A percentile compares a stretch with the other conserved stretches of the same genome.
These are phyloP conservation scores for Cephalopholis sonnerati DNA, from an alignment of 2,113 vertebrate species.

Conservation along the genomic window DNA sequence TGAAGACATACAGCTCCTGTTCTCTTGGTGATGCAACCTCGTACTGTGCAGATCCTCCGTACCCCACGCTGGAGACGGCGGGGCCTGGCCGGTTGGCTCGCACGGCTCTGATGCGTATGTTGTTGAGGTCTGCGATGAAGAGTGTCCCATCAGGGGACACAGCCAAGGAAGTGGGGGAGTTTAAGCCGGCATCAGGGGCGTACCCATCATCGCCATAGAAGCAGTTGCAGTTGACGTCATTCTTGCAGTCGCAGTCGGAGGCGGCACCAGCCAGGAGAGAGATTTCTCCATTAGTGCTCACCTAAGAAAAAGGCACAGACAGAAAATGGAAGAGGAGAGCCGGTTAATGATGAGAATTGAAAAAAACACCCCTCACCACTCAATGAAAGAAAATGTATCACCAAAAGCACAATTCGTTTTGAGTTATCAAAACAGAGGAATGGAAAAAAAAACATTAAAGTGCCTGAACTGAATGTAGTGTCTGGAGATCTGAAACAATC, in stretches of 20 bases:
- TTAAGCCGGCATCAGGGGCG: slow-evolving; percentile 95
- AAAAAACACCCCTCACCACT: background rate
- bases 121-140: slow-evolving; percentile 97
- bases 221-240: slow-evolving; percentile 99
- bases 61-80: slow-evolving; percentile 74
- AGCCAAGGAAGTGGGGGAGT: slow-evolving; percentile 95
- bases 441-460: slow-evolving; percentile 12
- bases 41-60: slow-evolving; percentile 85
- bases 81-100: slow-evolving; percentile 90
- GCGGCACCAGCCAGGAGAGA: slow-evolving; percentile 95
- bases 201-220: slow-evolving; percentile 98
- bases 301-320: slow-evolving; percentile 76
- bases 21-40: slow-evolving; percentile 96
- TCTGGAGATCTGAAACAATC: slow-evolving; percentile 47
- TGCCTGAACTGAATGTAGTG: slow-evolving; percentile 17
- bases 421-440: slow-evolving; percentile 37
- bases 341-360: background rate
- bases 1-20: slow-evolving; percentile 97
- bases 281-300: slow-evolving; percentile 97
- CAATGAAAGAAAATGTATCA: slow-evolving; percentile 20
- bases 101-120: slow-evolving; percentile 96
- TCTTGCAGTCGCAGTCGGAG: slow-evolving; percentile 99
- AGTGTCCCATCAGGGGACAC: slow-evolving; percentile 96
- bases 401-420: slow-evolving; percentile 36
- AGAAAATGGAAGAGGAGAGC: slow-evolving; percentile 3